These are phyloP conservation scores for Phasianus colchicus DNA, from an alignment of 2,113 vertebrate species.

Conservation along the genomic window DNA sequence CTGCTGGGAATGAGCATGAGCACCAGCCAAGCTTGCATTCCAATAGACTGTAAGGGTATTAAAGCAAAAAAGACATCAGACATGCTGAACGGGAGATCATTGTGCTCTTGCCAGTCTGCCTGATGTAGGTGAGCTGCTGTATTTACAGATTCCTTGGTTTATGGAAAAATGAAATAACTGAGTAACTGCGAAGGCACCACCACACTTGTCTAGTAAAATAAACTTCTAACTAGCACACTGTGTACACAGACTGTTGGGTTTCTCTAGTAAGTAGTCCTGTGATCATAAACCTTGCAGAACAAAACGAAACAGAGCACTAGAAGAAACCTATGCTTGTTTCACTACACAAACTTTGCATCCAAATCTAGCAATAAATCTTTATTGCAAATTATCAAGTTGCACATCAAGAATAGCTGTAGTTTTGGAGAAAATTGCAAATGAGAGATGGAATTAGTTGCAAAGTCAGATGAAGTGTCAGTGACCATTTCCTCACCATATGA, in stretches of 20 bases:
- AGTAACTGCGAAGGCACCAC: not conserved
- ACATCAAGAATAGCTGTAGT: not conserved
- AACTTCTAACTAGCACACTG: not conserved
- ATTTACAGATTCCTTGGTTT: not conserved
- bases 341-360: not conserved
- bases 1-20: not conserved
- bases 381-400: not conserved
- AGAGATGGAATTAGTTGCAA: slow-evolving; percentile 8
- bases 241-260: not conserved
- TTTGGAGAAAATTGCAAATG: not conserved
- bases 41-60: not conserved
- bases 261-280: not conserved
- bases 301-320: not conserved
- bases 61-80: not conserved
- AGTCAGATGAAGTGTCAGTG: slow-evolving; percentile 5
- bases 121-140: not conserved
- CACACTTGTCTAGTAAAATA: not conserved
- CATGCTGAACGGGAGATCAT: not conserved
- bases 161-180: not conserved
- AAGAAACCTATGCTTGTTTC: not conserved
- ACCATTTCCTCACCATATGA: not conserved
- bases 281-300: not conserved
- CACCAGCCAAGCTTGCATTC: slow-evolving; percentile 20
- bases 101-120: not conserved
- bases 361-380: not conserved